Evolutionary conservation across 2,888 invertebrate species (phyloP).

Genomic region (Pristionchus maxplancki): DNA sequence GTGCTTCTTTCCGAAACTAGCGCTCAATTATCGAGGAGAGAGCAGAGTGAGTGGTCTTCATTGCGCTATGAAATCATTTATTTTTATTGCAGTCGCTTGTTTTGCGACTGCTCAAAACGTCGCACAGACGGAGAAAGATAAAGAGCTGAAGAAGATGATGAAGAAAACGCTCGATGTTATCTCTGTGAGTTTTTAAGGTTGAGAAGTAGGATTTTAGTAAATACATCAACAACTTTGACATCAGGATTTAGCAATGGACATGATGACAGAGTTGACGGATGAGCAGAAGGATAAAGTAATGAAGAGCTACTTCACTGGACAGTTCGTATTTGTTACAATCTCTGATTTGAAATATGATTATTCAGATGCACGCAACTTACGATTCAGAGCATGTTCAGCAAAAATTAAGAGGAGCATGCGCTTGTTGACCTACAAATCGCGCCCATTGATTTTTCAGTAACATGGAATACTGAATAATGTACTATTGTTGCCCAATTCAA

Average conservation of each 20-base stretch:
- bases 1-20: background rate
- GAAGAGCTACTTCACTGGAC: background rate
- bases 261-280: background rate
- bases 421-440: too few relatives aligned
- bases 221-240: background rate
- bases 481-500: too few relatives aligned
- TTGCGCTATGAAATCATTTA: background rate
- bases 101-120: background rate
- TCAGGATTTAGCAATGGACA: background rate
- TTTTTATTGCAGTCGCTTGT: background rate
- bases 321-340: background rate
- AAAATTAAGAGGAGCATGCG: too few relatives aligned
- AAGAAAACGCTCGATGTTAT: background rate
- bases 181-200: background rate
- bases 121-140: background rate
- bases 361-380: background rate
- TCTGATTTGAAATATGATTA: background rate
- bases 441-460: too few relatives aligned
- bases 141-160: background rate
- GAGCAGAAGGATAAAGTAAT: background rate
- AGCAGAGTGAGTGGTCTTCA: background rate
- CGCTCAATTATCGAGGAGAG: background rate
- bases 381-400: background rate
- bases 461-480: too few relatives aligned
- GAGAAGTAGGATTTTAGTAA: background rate